A percentile compares a stretch with the other conserved stretches of the same genome.
phyloP scores from a whole-genome alignment of 1,140 invertebrate species.

The Watersipora subatra region DNA sequence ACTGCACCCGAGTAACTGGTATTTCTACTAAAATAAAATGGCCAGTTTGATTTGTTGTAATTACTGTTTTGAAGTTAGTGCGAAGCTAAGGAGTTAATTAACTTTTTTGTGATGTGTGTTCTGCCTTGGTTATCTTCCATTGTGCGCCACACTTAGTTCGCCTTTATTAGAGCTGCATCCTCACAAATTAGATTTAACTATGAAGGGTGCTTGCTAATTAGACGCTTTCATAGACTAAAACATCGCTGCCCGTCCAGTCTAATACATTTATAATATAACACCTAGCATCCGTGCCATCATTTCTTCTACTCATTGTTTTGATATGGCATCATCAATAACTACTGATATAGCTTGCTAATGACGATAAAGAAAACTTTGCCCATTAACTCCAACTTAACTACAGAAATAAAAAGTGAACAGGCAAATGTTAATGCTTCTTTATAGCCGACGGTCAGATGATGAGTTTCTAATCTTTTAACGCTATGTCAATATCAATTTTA shows the following conservation, averaged over 20 bases:
- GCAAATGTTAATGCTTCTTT: neutral
- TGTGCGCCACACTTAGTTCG: neutral
- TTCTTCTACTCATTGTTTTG: neutral
- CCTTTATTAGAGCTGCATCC: neutral
- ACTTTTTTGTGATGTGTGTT: neutral
- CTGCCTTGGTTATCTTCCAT: neutral
- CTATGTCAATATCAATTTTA: slow-evolving; percentile 45
- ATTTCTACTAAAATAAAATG: neutral
- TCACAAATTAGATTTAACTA: neutral
- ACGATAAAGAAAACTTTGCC: neutral
- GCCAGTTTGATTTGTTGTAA: neutral
- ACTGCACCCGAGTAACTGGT: too few species aligned
- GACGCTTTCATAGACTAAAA: neutral
- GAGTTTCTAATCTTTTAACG: neutral
- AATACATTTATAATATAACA: neutral
- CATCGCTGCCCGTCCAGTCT: neutral
- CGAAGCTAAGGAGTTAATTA: neutral
- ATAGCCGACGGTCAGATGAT: neutral
- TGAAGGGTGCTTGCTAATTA: neutral
- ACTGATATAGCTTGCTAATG: too few species aligned
- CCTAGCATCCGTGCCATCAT: neutral
- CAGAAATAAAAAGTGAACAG: neutral
- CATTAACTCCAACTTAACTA: neutral
- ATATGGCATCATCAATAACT: neutral
- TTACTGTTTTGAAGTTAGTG: neutral